These are phyloP conservation scores for Leucania comma DNA, from an alignment of 2,888 invertebrate species.

Conservation along the genomic window DNA sequence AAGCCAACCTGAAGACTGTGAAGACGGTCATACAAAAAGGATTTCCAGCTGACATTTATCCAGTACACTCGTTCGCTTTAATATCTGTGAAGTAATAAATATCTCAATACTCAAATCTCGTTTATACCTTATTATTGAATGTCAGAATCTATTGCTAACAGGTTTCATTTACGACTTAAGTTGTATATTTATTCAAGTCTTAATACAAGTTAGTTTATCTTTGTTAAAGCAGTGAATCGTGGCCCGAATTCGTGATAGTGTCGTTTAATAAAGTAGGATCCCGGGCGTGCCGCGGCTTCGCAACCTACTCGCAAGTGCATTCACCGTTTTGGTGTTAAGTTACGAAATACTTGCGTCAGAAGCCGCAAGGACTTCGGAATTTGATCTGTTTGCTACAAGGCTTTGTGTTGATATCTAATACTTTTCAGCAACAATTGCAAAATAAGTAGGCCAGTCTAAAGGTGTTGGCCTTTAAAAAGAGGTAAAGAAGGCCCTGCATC, in stretches of 20 bases:
- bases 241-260: conserved; percentile 84
- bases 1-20: conserved; percentile 93
- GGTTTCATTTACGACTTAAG: conserved; percentile 56
- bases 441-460: conserved; percentile 31
- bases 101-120: neutral
- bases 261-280: conserved; percentile 82
- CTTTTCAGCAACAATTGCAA: conserved; percentile 39
- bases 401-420: conserved; percentile 56
- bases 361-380: conserved; percentile 66
- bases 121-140: conserved; percentile 30
- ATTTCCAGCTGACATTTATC: conserved; percentile 97
- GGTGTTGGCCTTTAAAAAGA: conserved; percentile 19
- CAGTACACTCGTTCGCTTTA: conserved; percentile 96
- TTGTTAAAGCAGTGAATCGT: conserved; percentile 82
- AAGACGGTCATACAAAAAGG: conserved; percentile 93
- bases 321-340: conserved; percentile 77
- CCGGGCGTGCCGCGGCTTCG: conserved; percentile 75
- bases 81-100: conserved; percentile 77
- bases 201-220: conserved; percentile 76
- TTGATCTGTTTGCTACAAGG: conserved; percentile 59
- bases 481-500: conserved; percentile 31
- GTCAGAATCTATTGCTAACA: conserved; percentile 46
- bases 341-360: conserved; percentile 80
- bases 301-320: conserved; percentile 79
- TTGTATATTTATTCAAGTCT: conserved; percentile 64